These are phyloP conservation scores for Ramphastos sulfuratus DNA, from an alignment of 2,113 vertebrate species.

Conservation along the genomic window DNA sequence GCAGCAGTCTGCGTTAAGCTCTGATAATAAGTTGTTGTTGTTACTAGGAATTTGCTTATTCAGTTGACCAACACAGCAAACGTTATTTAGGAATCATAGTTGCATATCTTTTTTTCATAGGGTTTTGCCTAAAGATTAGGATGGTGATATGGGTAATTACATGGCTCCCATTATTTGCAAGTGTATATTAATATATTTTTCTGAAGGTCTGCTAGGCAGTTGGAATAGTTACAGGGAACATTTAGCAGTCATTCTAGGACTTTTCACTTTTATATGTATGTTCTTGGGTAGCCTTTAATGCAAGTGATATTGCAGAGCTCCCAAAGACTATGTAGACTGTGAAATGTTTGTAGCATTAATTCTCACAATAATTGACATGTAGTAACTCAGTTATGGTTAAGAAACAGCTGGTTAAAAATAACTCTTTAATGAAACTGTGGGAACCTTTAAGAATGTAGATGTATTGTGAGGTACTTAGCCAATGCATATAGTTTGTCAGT, in stretches of 20 bases:
- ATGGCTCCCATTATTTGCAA: background rate
- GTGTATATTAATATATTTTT: background rate
- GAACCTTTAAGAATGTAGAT: background rate
- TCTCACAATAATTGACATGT: background rate
- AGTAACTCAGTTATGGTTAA: background rate
- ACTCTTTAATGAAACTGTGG: background rate
- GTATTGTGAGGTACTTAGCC: background rate
- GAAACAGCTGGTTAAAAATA: background rate
- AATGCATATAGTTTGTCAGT: background rate
- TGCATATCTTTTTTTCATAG: background rate
- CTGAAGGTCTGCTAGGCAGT: background rate
- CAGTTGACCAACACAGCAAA: background rate
- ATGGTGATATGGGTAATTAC: background rate
- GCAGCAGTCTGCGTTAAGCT: background rate
- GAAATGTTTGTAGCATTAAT: background rate
- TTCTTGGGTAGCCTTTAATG: background rate
- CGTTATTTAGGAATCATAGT: background rate
- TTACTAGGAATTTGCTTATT: background rate
- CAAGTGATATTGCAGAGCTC: background rate
- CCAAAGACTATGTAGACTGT: background rate
- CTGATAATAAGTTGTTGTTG: background rate
- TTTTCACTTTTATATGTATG: background rate
- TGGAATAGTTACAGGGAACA: background rate
- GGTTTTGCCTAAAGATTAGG: background rate
- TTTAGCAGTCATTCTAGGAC: background rate